These are phyloP conservation scores for Drosophila obscura DNA, from an alignment of 1,140 invertebrate genomes.

Conservation along the genomic window DNA sequence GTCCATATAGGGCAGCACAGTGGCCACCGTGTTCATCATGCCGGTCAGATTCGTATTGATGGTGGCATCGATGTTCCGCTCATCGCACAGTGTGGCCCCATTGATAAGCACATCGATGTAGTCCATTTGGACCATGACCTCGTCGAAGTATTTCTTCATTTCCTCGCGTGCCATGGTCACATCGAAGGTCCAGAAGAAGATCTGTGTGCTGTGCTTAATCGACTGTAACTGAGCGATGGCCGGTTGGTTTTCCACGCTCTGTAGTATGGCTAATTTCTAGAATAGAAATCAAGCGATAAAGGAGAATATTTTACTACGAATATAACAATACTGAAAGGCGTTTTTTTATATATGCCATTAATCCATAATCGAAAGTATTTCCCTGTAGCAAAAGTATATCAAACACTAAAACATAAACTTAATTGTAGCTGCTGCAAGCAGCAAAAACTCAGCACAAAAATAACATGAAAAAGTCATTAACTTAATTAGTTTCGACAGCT, in stretches of 20 bases:
- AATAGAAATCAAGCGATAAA: too few species aligned
- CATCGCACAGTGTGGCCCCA: constrained; percentile 68
- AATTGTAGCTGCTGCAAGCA: constrained; percentile 13
- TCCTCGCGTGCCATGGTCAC: constrained; percentile 71
- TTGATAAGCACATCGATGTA: constrained; percentile 80
- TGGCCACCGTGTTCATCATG: constrained; percentile 74
- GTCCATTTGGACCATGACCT: constrained; percentile 75
- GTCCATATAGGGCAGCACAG: constrained; percentile 84
- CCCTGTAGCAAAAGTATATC: not conserved
- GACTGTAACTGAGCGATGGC: constrained; percentile 72
- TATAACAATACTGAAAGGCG: too few species aligned
- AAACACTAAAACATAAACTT: constrained; percentile 31
- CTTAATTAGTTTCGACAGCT: constrained; percentile 50
- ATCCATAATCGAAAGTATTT: constrained; percentile 21
- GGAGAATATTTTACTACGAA: too few species aligned
- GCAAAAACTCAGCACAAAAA: constrained; percentile 5
- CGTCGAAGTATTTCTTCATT: constrained; percentile 78
- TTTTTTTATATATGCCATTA: too few species aligned
- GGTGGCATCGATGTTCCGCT: constrained; percentile 65
- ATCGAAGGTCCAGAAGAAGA: constrained; percentile 77
- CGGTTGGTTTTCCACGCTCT: constrained; percentile 68
- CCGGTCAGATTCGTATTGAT: constrained; percentile 76
- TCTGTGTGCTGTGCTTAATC: constrained; percentile 71
- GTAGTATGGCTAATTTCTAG: constrained; percentile 74
- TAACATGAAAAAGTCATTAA: constrained; percentile 57